Percentiles rank a stretch among this genome's conserved stretches.
These are phyloP conservation scores for Heliconius hortense DNA, from an alignment of 2,888 invertebrate genomes.

Conservation along the genomic window DNA sequence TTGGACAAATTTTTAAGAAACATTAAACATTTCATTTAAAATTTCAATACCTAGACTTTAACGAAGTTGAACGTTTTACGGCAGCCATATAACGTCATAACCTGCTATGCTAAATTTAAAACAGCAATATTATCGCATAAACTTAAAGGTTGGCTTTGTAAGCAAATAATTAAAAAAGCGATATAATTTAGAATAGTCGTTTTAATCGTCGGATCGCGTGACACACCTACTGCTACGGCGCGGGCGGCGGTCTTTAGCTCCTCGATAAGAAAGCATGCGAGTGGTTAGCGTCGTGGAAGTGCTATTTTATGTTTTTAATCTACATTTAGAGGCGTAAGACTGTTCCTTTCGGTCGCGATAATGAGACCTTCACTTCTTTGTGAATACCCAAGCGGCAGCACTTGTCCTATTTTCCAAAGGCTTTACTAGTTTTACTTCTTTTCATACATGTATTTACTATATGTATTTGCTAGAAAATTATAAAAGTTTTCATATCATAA, in stretches of 20 bases:
- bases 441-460: no score
- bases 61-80: conserved; percentile 6
- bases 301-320: conserved; percentile 72
- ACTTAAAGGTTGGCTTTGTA: conserved; percentile 39
- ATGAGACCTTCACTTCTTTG: conserved; percentile 25
- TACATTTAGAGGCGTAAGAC: conserved; percentile 61
- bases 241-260: conserved; percentile 58
- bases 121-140: conserved; percentile 36
- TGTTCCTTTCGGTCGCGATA: conserved; percentile 52
- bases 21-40: background rate
- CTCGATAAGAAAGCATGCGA: conserved; percentile 56
- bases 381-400: conserved; percentile 12
- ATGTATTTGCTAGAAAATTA: background rate
- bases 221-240: conserved; percentile 48
- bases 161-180: conserved; percentile 63
- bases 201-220: conserved; percentile 73
- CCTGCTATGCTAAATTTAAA: conserved; percentile 24
- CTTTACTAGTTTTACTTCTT: background rate
- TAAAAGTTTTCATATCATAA: background rate
- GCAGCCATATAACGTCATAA: conserved; percentile 20
- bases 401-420: conserved; percentile 17
- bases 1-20: background rate
- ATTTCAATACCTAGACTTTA: background rate
- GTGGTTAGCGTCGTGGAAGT: conserved; percentile 58
- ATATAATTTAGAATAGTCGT: conserved; percentile 51